A percentile compares a stretch with the other conserved stretches of the same genome.
phyloP scores from a whole-genome alignment of 2,113 vertebrate species.

The Oreochromis spilurus region DNA sequence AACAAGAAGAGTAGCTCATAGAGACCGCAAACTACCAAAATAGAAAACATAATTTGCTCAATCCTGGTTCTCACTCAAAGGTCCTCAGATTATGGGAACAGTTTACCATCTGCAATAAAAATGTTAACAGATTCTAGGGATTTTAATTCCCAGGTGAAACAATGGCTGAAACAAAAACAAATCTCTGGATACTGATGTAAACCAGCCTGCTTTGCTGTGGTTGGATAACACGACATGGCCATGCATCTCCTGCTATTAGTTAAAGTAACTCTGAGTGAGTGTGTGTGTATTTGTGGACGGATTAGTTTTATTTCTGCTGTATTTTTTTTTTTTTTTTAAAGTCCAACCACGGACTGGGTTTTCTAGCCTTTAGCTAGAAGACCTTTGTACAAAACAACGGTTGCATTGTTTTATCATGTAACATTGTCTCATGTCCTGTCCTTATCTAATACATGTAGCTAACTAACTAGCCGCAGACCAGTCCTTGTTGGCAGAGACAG shows the following conservation, averaged over 20 bases:
- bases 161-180: neutral
- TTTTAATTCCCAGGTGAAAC: neutral
- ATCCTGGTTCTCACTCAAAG: neutral
- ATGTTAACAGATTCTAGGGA: neutral
- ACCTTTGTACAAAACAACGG: neutral
- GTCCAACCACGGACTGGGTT: neutral
- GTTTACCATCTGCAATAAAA: neutral
- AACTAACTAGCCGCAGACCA: neutral
- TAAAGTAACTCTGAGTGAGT: neutral
- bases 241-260: neutral
- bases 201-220: neutral
- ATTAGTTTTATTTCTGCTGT: neutral
- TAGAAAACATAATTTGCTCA: neutral
- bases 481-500: neutral
- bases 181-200: neutral
- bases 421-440: neutral
- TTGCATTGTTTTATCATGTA: neutral
- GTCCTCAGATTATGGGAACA: neutral
- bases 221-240: neutral
- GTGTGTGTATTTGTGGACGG: neutral
- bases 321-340: neutral
- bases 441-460: neutral
- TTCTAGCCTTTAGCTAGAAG: neutral
- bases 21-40: neutral
- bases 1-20: neutral